phyloP scores from a whole-genome alignment of 2,888 invertebrate genomes.

The Hemithea aestivaria region DNA sequence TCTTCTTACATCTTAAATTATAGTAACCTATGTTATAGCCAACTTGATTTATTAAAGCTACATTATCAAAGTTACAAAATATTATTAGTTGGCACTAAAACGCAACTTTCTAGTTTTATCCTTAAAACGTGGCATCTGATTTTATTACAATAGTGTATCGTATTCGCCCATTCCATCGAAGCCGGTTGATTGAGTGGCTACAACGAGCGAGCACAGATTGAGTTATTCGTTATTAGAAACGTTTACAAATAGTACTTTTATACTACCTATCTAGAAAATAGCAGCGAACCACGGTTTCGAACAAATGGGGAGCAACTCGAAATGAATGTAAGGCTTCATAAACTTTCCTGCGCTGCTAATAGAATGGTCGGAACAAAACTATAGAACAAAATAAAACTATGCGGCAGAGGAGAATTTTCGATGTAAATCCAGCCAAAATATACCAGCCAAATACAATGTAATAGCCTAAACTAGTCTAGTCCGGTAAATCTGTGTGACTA shows the following conservation, averaged over 20 bases:
- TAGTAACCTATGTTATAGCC: no score
- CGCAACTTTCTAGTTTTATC: no score
- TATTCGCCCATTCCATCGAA: conserved; percentile 41
- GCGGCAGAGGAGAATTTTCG: background rate
- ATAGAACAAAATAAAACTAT: conserved; percentile 41
- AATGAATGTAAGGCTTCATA: conserved; percentile 46
- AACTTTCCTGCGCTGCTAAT: conserved; percentile 49
- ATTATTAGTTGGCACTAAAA: no score
- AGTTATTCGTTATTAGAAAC: conserved; percentile 41
- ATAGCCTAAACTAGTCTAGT: no score
- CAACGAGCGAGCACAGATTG: conserved; percentile 37
- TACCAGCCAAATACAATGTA: no score
- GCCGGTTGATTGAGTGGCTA: conserved; percentile 59
- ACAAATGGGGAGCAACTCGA: conserved; percentile 40
- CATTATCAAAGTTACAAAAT: no score
- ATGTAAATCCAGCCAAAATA: background rate
- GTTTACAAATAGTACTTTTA: conserved; percentile 35
- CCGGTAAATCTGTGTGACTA: no score
- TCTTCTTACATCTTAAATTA: no score
- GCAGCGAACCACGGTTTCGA: conserved; percentile 33
- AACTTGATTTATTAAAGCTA: no score
- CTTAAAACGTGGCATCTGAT: no score
- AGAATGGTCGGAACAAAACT: conserved; percentile 40
- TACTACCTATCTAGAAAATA: conserved; percentile 26
- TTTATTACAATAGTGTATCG: no score